A percentile compares a stretch with the other conserved stretches of the same genome.
Evolutionary conservation across 2,888 invertebrate species (phyloP).

Genomic region (Pollenia amentaria): DNA sequence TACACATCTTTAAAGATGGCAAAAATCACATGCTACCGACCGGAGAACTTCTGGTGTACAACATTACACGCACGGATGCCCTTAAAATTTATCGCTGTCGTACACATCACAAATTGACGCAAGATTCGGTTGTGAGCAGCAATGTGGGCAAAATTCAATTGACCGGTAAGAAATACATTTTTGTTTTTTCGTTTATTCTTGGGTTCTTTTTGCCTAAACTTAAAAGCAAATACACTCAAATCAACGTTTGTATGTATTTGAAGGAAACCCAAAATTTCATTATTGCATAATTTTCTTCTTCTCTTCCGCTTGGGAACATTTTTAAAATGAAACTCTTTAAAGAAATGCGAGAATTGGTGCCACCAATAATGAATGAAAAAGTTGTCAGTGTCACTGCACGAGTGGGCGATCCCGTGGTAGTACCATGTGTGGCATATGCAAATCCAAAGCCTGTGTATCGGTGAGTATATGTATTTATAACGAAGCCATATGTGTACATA

Average conservation of each 20-base stretch:
- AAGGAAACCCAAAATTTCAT: constrained; percentile 33
- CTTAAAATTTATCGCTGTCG: constrained; percentile 87
- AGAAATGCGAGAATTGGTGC: constrained; percentile 86
- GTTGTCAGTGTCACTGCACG: constrained; percentile 85
- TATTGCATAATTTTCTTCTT: constrained; percentile 44
- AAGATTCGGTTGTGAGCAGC: constrained; percentile 86
- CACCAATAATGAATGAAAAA: constrained; percentile 87
- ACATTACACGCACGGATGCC: constrained; percentile 86
- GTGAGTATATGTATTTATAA: constrained; percentile 82
- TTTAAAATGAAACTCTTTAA: constrained; percentile 41
- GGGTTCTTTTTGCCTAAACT: constrained; percentile 20
- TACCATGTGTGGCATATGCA: constrained; percentile 88
- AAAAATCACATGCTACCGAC: constrained; percentile 87
- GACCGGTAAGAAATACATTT: constrained; percentile 84
- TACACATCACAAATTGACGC: constrained; percentile 87
- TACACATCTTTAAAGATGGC: constrained; percentile 83
- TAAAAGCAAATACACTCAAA: not conserved
- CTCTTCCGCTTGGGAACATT: not conserved
- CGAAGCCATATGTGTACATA: not conserved
- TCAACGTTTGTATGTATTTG: no score
- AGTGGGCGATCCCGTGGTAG: constrained; percentile 86
- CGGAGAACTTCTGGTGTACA: constrained; percentile 87
- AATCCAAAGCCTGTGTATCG: constrained; percentile 87
- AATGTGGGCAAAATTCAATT: constrained; percentile 86
- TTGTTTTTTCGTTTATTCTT: constrained; percentile 6